phyloP scores from a whole-genome alignment of 2,113 vertebrate species.

The Plecturocebus donacophilus region DNA sequence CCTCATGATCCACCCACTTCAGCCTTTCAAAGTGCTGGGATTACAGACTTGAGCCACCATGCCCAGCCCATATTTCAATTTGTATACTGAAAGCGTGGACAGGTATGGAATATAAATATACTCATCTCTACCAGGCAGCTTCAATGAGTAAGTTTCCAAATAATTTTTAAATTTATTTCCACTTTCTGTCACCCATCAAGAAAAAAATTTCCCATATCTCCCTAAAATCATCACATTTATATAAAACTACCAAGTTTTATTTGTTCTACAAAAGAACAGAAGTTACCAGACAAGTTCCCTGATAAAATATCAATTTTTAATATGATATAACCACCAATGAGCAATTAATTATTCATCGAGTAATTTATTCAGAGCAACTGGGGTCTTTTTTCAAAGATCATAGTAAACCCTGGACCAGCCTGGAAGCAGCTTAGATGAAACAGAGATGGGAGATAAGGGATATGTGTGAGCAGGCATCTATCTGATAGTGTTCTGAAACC shows the following conservation, averaged over 20 bases:
- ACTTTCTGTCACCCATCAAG: background rate
- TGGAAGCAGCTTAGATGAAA: background rate
- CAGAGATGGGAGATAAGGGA: background rate
- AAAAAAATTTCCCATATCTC: background rate
- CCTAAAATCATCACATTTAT: background rate
- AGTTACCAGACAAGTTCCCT: background rate
- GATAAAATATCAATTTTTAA: slow-evolving; percentile 54
- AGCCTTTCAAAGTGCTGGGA: no score
- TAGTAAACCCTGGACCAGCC: background rate
- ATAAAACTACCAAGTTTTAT: background rate
- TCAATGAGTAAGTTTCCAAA: background rate
- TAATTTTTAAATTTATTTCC: background rate
- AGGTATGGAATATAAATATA: background rate
- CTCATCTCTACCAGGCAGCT: background rate
- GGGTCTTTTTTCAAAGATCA: slow-evolving; percentile 33
- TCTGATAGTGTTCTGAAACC: background rate
- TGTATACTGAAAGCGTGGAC: background rate
- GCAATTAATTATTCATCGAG: slow-evolving; percentile 53
- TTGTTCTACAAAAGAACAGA: background rate
- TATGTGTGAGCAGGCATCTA: background rate
- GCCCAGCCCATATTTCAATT: background rate
- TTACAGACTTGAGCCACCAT: no score
- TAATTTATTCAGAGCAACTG: slow-evolving; percentile 31
- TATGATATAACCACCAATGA: background rate
- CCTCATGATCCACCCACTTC: no score